Evolutionary conservation across 2,888 invertebrate species (phyloP).

Genomic region (Mamestra brassicae): DNA sequence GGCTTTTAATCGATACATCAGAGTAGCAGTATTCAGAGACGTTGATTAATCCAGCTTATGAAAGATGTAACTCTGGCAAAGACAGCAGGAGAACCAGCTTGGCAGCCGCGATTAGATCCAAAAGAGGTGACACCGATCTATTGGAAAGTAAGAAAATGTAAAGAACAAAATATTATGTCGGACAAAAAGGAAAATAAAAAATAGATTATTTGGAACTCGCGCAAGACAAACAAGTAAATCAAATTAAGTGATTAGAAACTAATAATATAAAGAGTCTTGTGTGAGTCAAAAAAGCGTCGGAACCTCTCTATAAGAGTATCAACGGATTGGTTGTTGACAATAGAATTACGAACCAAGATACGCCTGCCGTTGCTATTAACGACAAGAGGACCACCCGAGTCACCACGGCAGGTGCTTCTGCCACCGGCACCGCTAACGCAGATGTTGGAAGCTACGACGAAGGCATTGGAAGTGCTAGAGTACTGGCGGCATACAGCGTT

Average conservation of each 20-base stretch:
- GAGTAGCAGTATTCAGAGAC: constrained; percentile 6
- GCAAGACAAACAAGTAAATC: too few species aligned
- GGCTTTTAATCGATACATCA: too few species aligned
- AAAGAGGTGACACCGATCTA: constrained; percentile 77
- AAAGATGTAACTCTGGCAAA: too few species aligned
- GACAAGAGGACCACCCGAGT: constrained; percentile 72
- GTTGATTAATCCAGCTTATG: constrained; percentile 5
- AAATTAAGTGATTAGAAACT: too few species aligned
- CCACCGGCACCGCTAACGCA: constrained; percentile 72
- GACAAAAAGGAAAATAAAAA: too few species aligned
- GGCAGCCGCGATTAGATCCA: constrained; percentile 68
- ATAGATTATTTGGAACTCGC: too few species aligned
- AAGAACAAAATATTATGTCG: background rate
- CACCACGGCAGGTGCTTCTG: constrained; percentile 71
- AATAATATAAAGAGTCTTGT: too few species aligned
- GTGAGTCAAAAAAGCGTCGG: too few species aligned
- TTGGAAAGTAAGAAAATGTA: constrained; percentile 1
- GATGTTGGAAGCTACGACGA: constrained; percentile 66
- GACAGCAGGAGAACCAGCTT: constrained; percentile 18
- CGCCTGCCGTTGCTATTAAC: constrained; percentile 20
- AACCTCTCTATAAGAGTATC: too few species aligned
- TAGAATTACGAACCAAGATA: constrained; percentile 65
- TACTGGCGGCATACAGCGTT: constrained; percentile 5
- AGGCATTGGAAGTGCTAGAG: background rate
- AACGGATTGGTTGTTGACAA: background rate